Percentiles rank a stretch among this genome's conserved stretches.
These are phyloP conservation scores for Podilymbus podiceps DNA, from an alignment of 2,113 vertebrate genomes.

Conservation along the genomic window DNA sequence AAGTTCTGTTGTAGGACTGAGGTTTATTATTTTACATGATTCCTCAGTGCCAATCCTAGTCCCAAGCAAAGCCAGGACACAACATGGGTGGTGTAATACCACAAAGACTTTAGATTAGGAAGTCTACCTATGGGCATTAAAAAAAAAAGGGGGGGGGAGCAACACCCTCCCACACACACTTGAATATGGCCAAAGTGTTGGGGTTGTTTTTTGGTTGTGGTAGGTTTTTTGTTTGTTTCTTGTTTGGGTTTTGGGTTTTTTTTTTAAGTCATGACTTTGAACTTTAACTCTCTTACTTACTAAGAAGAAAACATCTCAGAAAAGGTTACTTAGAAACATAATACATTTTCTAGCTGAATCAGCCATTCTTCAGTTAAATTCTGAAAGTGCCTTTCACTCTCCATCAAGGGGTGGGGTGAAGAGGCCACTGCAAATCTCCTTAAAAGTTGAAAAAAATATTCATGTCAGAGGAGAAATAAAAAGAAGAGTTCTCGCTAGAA, in stretches of 20 bases:
- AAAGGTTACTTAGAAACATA: background rate
- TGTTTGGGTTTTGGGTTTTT: background rate
- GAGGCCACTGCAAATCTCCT: background rate
- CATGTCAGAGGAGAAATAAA: background rate
- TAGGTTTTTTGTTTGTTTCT: too few species aligned
- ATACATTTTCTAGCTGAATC: background rate
- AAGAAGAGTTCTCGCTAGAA: background rate
- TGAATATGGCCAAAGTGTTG: background rate
- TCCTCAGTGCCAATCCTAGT: background rate
- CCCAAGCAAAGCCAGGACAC: background rate
- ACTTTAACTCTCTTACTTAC: background rate
- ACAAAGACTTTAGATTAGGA: background rate
- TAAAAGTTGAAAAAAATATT: background rate
- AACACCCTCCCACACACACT: too few species aligned
- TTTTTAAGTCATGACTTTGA: background rate
- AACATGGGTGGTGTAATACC: background rate
- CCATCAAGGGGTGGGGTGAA: background rate
- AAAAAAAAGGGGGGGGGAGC: background rate
- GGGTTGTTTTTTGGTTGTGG: too few species aligned
- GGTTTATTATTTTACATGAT: background rate
- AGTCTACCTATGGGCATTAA: rapidly evolving
- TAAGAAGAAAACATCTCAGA: background rate
- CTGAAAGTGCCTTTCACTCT: background rate
- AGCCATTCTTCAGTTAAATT: background rate
- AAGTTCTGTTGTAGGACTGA: background rate